Base-by-base conservation (phyloP, 2,888 invertebrate species). In the Apantesis nais region DNA sequence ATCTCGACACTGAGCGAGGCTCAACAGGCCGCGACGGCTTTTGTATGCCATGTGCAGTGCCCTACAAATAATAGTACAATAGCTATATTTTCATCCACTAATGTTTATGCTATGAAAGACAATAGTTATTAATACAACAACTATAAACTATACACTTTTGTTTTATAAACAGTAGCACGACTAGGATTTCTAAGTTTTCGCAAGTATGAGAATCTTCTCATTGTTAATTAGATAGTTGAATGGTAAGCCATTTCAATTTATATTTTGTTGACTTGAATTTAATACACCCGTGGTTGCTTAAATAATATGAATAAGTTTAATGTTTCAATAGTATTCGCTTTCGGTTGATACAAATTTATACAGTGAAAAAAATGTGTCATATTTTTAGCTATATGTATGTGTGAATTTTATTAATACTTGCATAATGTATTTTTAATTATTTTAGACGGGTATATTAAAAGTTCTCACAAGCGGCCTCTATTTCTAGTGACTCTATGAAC, bases 21-120 rank as follows among this genome's bases (percentile, higher is more conserved):
- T 92, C 66, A 92, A 85, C 70, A 94, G 82, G 0, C 93, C 92
- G 75, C 95, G 93, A 3, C 94, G 86, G 91, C 94, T 95, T 94
- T 95, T 95, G 93, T 95, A 95, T 70, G 95, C 94, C 91, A 92
- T 91, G 75, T 92, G 93, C 85, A 95, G 85, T 70, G 95, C 94
- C 86, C 95, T 95, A 83, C 79, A 75, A 80, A 87, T 83, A 84
- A 87, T 81, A 87, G 78, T 79, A 92, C 92, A 91, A 92, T 92
- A 88, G 87, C 82, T 84, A 84, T 88, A 90, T 85, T 84, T 83
- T 85, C 85, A 88, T 85, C 85, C 79, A 80, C 77, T 71, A 71
- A 81, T 89, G 92, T 93, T 93, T 93, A 93, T 88, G 84, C 83
- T 85, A 81, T 72, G 77, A 74, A 84, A 90, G 90, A 94, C 93